phyloP scores from a whole-genome alignment of 2,888 invertebrate species.

The Aphidoletes aphidimyza region DNA sequence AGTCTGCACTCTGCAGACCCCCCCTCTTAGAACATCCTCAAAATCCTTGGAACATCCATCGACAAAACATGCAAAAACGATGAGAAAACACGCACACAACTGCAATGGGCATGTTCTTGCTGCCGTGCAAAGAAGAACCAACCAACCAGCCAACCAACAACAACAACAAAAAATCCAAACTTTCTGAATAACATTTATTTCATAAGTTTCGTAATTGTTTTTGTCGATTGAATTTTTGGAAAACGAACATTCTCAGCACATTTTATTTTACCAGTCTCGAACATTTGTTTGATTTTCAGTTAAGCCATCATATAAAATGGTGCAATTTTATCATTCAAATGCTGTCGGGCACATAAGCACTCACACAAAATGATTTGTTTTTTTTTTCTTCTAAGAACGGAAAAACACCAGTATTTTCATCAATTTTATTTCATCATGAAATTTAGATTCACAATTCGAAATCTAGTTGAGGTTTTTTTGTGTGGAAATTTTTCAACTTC shows the following conservation, averaged over 20 bases:
- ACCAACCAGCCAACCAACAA: too few species aligned
- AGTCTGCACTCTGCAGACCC: too few species aligned
- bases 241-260: neutral
- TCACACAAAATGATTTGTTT: too few species aligned
- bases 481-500: too few species aligned
- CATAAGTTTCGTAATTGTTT: slow-evolving; percentile 44
- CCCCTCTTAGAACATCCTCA: neutral
- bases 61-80: neutral
- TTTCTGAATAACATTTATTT: slow-evolving; percentile 49
- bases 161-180: neutral
- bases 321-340: too few species aligned
- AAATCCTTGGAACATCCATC: neutral
- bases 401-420: too few species aligned
- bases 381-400: too few species aligned
- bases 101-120: neutral
- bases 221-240: neutral
- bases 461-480: too few species aligned
- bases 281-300: neutral
- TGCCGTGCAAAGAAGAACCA: neutral
- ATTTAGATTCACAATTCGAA: too few species aligned
- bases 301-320: too few species aligned
- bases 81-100: slow-evolving; percentile 42
- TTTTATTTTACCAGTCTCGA: neutral
- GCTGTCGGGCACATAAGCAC: too few species aligned
- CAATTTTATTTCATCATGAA: too few species aligned